Conservation (phyloP, 2,797 vertebrate genomes). For the Schizothorax lantsangensis region DNA sequence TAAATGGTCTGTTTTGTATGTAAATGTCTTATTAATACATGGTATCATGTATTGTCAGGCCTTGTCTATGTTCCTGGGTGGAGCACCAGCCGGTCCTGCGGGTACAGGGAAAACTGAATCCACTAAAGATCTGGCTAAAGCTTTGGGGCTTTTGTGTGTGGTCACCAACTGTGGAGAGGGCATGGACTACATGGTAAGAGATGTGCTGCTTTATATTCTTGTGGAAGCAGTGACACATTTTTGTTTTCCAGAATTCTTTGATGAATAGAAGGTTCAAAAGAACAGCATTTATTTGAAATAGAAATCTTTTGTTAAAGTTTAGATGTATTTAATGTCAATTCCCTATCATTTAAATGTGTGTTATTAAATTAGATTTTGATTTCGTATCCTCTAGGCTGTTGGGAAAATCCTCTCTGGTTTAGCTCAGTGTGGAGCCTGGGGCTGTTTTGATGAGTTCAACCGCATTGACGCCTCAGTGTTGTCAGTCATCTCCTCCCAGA, state of each 20-base stretch:
- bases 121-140: conserved; percentile 97
- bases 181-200: conserved; percentile 95
- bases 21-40: not conserved
- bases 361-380: not conserved
- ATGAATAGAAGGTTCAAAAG: not conserved
- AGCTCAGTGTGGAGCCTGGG: conserved; percentile 97
- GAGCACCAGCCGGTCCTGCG: conserved; percentile 93
- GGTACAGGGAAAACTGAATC: conserved; percentile 98
- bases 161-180: conserved; percentile 98
- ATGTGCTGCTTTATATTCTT: not conserved
- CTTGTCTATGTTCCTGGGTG: conserved; percentile 98
- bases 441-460: conserved; percentile 98
- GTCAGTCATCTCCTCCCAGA: conserved; percentile 97
- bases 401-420: conserved; percentile 97
- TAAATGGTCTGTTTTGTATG: not conserved
- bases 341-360: not conserved
- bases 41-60: conserved; percentile 77
- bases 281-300: not conserved
- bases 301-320: not conserved
- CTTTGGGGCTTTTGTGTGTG: conserved; percentile 92
- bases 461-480: conserved; percentile 96
- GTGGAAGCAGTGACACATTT: not conserved
- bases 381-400: conserved; percentile 81
- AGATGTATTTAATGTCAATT: not conserved
- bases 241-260: not conserved